phyloP scores from a whole-genome alignment of 2,797 vertebrate species.

The Pyrocephalus nanus region DNA sequence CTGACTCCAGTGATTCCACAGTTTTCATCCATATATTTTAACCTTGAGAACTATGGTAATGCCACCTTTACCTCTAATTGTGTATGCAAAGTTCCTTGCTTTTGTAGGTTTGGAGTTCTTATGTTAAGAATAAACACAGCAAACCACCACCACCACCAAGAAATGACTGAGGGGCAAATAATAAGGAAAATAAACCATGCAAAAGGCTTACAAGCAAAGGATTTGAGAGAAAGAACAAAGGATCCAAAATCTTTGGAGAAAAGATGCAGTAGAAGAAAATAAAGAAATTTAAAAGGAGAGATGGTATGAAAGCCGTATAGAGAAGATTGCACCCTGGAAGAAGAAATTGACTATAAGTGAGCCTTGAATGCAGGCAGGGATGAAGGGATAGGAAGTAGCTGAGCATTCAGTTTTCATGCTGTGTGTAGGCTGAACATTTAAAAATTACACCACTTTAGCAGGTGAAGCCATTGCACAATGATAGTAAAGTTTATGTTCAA shows the following conservation, averaged over 20 bases:
- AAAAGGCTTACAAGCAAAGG: neutral
- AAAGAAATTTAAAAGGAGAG: neutral
- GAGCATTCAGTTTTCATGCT: neutral
- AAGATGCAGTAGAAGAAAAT: neutral
- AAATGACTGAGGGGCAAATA: neutral
- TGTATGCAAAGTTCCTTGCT: neutral
- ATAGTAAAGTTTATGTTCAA: slow-evolving; percentile 29
- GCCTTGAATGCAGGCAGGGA: neutral
- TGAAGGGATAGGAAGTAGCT: neutral
- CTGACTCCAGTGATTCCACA: neutral
- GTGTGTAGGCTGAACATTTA: neutral
- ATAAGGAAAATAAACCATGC: neutral
- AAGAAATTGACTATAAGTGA: neutral
- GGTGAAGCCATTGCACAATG: neutral
- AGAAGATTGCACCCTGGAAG: neutral
- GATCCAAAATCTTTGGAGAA: neutral
- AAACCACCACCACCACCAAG: neutral
- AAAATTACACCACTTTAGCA: neutral
- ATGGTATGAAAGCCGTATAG: neutral
- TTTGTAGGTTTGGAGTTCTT: neutral
- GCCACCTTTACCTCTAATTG: neutral
- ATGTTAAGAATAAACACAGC: neutral
- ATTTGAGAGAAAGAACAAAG: neutral
- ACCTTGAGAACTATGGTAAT: neutral
- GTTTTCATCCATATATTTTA: neutral